These are phyloP conservation scores for Euthynnus affinis DNA, from an alignment of 2,797 vertebrate genomes.

Conservation along the genomic window DNA sequence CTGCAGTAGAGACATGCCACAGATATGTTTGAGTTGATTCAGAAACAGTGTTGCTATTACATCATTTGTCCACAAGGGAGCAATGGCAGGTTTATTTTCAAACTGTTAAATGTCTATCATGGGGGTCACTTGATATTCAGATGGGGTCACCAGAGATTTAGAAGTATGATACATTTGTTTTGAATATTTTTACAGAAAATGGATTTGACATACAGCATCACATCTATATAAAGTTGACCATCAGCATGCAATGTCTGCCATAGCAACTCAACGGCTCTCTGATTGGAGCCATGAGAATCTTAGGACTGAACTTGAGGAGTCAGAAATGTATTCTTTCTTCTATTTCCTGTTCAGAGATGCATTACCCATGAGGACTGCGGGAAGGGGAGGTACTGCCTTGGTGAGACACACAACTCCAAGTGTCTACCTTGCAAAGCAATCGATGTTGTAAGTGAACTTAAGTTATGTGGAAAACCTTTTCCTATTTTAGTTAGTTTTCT, in stretches of 20 bases:
- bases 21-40: too few relatives aligned
- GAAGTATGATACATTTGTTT: neutral
- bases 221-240: neutral
- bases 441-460: constrained; percentile 83
- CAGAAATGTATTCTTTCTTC: neutral
- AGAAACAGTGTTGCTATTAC: too few relatives aligned
- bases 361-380: constrained; percentile 91
- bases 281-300: neutral
- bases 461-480: neutral
- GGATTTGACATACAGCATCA: neutral
- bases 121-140: too few relatives aligned
- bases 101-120: too few relatives aligned
- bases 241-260: neutral
- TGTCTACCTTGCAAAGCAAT: constrained; percentile 90
- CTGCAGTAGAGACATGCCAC: too few relatives aligned
- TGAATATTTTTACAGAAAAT: neutral
- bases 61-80: too few relatives aligned
- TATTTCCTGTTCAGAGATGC: constrained; percentile 86
- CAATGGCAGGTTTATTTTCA: too few relatives aligned
- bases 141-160: too few relatives aligned
- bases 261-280: neutral
- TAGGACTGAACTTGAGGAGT: neutral
- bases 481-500: constrained; percentile 1
- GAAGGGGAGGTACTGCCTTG: constrained; percentile 88
- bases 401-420: constrained; percentile 83